These are phyloP conservation scores for Casuarius casuarius DNA, from an alignment of 2,113 vertebrate species.

Conservation along the genomic window DNA sequence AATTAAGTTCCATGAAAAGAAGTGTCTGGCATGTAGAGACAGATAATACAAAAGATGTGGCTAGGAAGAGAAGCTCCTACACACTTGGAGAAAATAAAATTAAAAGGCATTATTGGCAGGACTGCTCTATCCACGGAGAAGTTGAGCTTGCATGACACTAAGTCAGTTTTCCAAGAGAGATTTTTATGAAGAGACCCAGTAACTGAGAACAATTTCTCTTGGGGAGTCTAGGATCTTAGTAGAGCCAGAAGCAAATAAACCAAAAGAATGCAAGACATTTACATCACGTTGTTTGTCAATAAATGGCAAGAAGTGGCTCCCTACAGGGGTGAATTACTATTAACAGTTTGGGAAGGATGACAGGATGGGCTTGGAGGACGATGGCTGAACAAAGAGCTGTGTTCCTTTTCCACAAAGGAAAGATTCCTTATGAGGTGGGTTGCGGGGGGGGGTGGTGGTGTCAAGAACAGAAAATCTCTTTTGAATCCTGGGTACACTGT, in stretches of 20 bases:
- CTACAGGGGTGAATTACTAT: slow-evolving; percentile 28
- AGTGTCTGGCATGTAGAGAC: neutral
- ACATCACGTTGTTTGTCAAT: slow-evolving; percentile 47
- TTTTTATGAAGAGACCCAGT: neutral
- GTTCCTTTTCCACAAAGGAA: neutral
- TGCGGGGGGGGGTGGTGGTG: neutral
- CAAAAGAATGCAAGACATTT: slow-evolving; percentile 16
- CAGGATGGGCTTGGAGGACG: neutral
- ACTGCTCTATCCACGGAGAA: slow-evolving; percentile 9
- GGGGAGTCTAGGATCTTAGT: neutral
- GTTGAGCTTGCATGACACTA: neutral
- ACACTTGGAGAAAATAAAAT: neutral
- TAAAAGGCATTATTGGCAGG: neutral
- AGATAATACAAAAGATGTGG: neutral
- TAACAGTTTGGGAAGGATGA: slow-evolving; percentile 9
- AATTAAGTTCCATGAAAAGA: neutral
- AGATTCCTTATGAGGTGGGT: neutral
- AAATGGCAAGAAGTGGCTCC: slow-evolving; percentile 30
- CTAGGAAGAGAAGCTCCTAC: neutral
- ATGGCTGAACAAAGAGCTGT: neutral
- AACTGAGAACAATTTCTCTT: slow-evolving; percentile 22
- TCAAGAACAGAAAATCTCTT: neutral
- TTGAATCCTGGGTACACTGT: neutral
- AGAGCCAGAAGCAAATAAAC: slow-evolving; percentile 33
- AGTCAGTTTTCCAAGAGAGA: neutral